Base-by-base conservation (phyloP, 2,888 invertebrate species). In the Cephus pulcher region DNA sequence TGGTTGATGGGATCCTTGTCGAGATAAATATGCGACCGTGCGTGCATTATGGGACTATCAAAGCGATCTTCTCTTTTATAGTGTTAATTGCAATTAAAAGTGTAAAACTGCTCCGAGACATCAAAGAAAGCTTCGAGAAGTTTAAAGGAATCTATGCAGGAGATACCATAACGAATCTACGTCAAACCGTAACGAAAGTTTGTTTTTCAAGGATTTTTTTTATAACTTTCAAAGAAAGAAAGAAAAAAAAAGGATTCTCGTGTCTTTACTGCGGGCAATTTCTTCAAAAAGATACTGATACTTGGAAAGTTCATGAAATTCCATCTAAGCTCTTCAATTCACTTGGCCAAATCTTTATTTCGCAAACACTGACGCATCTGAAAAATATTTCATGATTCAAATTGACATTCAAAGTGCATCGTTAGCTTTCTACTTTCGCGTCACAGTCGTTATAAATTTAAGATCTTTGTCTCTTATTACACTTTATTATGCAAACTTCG, bases 381-480 rank as follows among this genome's bases (percentile, higher is more conserved):
- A 23, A 23, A 15, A 9, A 56, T 9, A 56, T 56, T 56, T 23
- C 6, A 56, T 9, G 83, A 81, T 82, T 79, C 80, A 81, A 84
- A 87, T 88, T 87, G 85, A 85, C 85, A 88, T 86, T 85, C 84
- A 85, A 82, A 87, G 86, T 85, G 85, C 84, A 85, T 86, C 85
- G 86, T 84, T 86, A 83, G 82, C 81, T 80, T 79, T 79, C 80
- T 79, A 78, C 9, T 77, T 79, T 78, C 76, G 34, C 75, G 70
- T 34, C 73, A 73, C 68, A 75, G 74, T 75, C 79, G 79, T 84
- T 83, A 82, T 77, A 81, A 81, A 81, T 81, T 78, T 74, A 73
- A 79, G 37, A 23, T 23, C 6, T 23, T 40, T 1, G 56, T 23
- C 1, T 56, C 4, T 23, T 56, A 6, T 23, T 23, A 23, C 23